Base-by-base conservation (phyloP, 2,888 invertebrate genomes). In the Leptopilina myrica region DNA sequence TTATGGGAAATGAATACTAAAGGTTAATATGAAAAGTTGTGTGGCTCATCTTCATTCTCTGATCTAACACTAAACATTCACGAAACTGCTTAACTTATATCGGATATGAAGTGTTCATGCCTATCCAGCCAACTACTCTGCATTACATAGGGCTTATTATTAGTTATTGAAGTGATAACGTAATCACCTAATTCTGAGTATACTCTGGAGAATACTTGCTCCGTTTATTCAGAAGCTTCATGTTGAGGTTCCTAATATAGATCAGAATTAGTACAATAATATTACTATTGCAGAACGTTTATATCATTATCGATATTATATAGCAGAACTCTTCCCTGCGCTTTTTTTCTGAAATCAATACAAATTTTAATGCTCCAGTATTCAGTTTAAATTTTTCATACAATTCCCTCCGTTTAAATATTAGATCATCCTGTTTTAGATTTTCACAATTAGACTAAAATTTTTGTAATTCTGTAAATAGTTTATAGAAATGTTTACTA, bases 161-260 rank as follows among this genome's bases (percentile, higher is more conserved):
- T 59, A 73, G 73, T 73, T 73, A 73, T 73, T 56, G 73, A 59
- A 73, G 73, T 56, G 73, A 56, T 66, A 66, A 66, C 15, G 43
- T 43, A 46, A 66, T 66, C 66, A 46, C 26, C 53, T 73, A 33
- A 33, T 59, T 40, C 56, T 40, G 33, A 56, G 33, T 26, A 73
- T 73, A 59, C n/a, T 73, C 56, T 33, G n/a, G n/a, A 73, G 40
- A 62, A 15, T 15, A n/a, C 62, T 62, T 20, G 62, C 20, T 62
- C 20, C 62, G 11, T 62, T 3, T 62, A 62, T 8, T 62, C 62
- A 15, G 9, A 20, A 7, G 62, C 62, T 49, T 11, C 62, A 15
- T 3, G 15, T 9, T 59, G 15, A 62, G 15, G 62, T 20, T 62
- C 43, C 62, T 62, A 62, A 62, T 62, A 62, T 20, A 62, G 20